phyloP scores from a whole-genome alignment of 2,797 vertebrate species.

The Anableps anableps region DNA sequence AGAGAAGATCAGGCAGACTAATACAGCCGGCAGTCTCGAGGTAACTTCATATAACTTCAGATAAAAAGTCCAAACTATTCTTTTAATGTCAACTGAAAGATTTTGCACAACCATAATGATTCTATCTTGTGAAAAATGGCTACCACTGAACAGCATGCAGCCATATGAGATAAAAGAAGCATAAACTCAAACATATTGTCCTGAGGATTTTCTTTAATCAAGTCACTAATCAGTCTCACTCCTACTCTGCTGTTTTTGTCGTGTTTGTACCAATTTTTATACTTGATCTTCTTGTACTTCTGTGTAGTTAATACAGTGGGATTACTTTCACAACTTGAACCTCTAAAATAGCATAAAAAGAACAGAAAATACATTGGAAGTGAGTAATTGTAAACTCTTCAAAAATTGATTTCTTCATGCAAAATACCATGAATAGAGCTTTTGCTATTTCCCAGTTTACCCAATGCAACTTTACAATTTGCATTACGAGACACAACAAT shows the following conservation, averaged over 20 bases:
- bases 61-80: too few relatives aligned
- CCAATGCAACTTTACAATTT: conserved; percentile 55
- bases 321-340: conserved; percentile 43
- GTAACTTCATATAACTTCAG: too few relatives aligned
- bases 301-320: conserved; percentile 29
- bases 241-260: not conserved
- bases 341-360: conserved; percentile 39
- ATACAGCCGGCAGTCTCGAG: not conserved
- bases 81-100: not conserved
- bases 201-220: not conserved
- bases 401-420: conserved; percentile 50
- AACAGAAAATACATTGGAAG: conserved; percentile 30
- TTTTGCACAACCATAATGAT: not conserved
- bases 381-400: conserved; percentile 52
- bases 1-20: not conserved
- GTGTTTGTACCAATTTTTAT: conserved; percentile 31
- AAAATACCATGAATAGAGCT: not conserved
- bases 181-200: not conserved
- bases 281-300: conserved; percentile 36
- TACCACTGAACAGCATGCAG: not conserved
- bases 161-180: not conserved
- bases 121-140: not conserved
- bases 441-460: conserved; percentile 55
- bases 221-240: not conserved
- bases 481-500: conserved; percentile 53